Base-by-base conservation (phyloP, 2,888 invertebrate genomes). In the Norana najaformis region DNA sequence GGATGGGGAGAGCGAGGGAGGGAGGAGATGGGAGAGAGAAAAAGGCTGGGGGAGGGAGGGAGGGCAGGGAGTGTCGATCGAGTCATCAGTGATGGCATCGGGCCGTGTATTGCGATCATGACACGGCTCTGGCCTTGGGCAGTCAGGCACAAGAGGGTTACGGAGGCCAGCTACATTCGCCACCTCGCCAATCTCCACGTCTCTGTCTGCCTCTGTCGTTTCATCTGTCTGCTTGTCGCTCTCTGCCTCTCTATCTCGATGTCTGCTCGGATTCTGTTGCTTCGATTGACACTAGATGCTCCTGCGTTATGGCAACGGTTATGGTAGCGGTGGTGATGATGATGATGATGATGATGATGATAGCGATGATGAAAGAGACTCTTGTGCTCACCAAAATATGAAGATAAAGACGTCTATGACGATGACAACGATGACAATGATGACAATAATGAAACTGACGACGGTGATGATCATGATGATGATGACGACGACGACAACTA, bases 51-150 rank as follows among this genome's bases (percentile, higher is more conserved):
- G 34, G 85, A 14, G 18, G 85, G 85, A 83, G 36, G 37, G 85
- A 37, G 37, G 85, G 37, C 36, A 37, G 85, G 36, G 85, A 18
- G 4, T 18, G 35, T 35, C 85, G 85, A 85, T 37, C 85, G 85
- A 85, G 85, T 85, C 85, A 85, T 85, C 85, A 85, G 85, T 23
- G 85, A 85, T 85, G 36, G 35, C 85, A 85, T 85, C 37, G 85
- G 36, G 85, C 36, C 85, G 85, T 85, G 85, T 85, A 37, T 85
- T 85, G 36, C 37, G 85, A 85, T 85, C 85, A 85, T 85, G 85
- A 85, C 85, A 85, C 37, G 85, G 85, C 85, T 36, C 85, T 85
- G 85, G 85, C 85, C 85, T 85, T 85, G 85, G 85, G 85, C 85
- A 85, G 37, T 85, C 36, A 85, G 85, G 85, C 85, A 85, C 85